Conservation (phyloP, 2,113 vertebrate species). For the Etheostoma cragini region DNA sequence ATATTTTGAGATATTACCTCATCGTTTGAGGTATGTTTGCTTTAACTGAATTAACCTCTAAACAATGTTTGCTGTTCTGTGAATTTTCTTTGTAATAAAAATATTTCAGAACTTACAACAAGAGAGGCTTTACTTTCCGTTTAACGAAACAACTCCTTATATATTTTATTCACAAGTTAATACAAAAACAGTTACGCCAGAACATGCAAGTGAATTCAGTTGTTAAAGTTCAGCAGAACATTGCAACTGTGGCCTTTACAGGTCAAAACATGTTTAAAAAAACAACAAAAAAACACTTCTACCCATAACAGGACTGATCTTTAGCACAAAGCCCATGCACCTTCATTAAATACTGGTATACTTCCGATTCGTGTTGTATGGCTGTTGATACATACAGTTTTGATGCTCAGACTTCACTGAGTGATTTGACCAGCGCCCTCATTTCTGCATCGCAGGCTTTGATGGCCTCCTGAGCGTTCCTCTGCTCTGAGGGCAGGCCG, state of each 20-base stretch:
- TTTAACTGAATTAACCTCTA: slow-evolving; percentile 85
- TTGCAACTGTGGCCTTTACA: not conserved
- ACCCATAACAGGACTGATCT: not conserved
- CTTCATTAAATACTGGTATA: not conserved
- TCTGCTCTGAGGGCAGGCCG: slow-evolving; percentile 88
- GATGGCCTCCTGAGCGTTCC: slow-evolving; percentile 88
- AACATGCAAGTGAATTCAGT: slow-evolving; percentile 30
- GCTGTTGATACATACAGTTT: not conserved
- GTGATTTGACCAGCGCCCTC: slow-evolving; percentile 82
- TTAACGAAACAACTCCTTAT: slow-evolving; percentile 22
- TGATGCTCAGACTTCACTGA: slow-evolving; percentile 85
- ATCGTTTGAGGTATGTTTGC: slow-evolving; percentile 85
- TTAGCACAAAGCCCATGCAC: not conserved
- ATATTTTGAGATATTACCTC: slow-evolving; percentile 87
- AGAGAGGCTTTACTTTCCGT: slow-evolving; percentile 41
- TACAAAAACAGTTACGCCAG: not conserved
- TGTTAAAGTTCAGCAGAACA: not conserved
- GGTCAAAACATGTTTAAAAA: not conserved
- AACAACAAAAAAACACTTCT: not conserved
- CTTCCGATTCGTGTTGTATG: not conserved
- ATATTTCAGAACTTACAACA: slow-evolving; percentile 62
- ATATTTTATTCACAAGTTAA: slow-evolving; percentile 13
- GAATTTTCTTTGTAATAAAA: slow-evolving; percentile 90
- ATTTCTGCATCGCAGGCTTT: slow-evolving; percentile 88
- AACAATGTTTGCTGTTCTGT: slow-evolving; percentile 88